Base-by-base conservation (phyloP, 2,797 vertebrate species). In the Coluber constrictor region DNA sequence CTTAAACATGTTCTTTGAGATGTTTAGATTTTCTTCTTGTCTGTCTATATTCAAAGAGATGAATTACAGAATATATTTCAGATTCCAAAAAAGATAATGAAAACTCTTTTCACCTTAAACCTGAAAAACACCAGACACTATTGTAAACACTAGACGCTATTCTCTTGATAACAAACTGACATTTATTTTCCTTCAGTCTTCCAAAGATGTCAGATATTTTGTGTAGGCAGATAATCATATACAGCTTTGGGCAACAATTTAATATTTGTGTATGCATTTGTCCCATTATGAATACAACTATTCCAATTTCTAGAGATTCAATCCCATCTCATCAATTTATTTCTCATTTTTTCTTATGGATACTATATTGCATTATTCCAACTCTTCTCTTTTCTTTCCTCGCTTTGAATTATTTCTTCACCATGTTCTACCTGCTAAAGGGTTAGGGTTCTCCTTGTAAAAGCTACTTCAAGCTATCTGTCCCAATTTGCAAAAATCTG, bases 171-270 rank as follows among this genome's bases (percentile, higher is more conserved):
- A 0, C 10, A 15, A 4, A 55, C 0, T 1, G 90, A 96, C 96
- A 94, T 92, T 94, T 95, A 96, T 97, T 94, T 95, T 3, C 0
- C 54, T 0, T 87, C 93, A 95, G 43, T 54, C 20, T 93, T 95
- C 54, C 79, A 79, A 92, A 93, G 70, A 63, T 93, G 89, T 90
- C 97, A 96, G 96, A 96, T 94, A 94, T 92, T 90, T 95, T 88
- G 55, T 95, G 2, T 92, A 96, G 95, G 95, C 95, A 96, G 79
- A 90, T 66, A 88, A 95, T 96, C 92, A 95, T 86, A 93, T 87
- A 20, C 60, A 92, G 88, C 91, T 97, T 95, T 93, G 94, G 95
- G 95, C 93, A 96, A 93, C 95, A 94, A 92, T 95, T 96, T 96
- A 94, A 92, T 94, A 94, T 96, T 94, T 95, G 37, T 95, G 87